A percentile compares a stretch with the other conserved stretches of the same genome.
phyloP scores from a whole-genome alignment of 2,888 invertebrate genomes.

The Perizoma affinitatum region DNA sequence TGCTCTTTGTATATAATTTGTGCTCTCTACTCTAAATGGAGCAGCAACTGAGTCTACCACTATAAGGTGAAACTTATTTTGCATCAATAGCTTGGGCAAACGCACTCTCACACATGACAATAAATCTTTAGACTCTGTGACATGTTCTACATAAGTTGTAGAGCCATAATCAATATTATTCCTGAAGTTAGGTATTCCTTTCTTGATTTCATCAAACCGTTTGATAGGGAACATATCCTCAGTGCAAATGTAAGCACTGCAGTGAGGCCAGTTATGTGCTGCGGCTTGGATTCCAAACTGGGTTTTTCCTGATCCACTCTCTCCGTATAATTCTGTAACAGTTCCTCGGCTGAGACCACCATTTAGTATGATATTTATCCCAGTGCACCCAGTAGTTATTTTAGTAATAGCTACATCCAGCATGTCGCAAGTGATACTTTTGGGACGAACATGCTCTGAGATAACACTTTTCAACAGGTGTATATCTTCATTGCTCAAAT shows the following conservation, averaged over 20 bases:
- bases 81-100: conserved; percentile 61
- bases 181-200: conserved; percentile 42
- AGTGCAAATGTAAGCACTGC: conserved; percentile 89
- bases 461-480: conserved; percentile 58
- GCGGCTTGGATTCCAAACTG: conserved; percentile 90
- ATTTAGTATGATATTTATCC: conserved; percentile 83
- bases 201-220: conserved; percentile 69
- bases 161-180: conserved; percentile 55
- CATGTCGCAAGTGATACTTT: conserved; percentile 48
- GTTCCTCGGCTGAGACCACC: conserved; percentile 89
- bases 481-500: conserved; percentile 62
- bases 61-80: conserved; percentile 56
- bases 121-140: conserved; percentile 70
- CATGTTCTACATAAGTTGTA: conserved; percentile 71
- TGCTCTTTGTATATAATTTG: conserved; percentile 72
- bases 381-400: conserved; percentile 82
- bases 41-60: conserved; percentile 77
- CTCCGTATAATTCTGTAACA: conserved; percentile 91
- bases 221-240: conserved; percentile 86
- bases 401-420: conserved; percentile 44
- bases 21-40: conserved; percentile 70
- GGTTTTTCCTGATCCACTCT: conserved; percentile 92
- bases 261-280: conserved; percentile 84
- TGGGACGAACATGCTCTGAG: conserved; percentile 50
- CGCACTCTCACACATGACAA: conserved; percentile 66